A percentile compares a stretch with the other conserved stretches of the same genome.
phyloP scores from a whole-genome alignment of 2,888 invertebrate species.

The Phengaris arion region DNA sequence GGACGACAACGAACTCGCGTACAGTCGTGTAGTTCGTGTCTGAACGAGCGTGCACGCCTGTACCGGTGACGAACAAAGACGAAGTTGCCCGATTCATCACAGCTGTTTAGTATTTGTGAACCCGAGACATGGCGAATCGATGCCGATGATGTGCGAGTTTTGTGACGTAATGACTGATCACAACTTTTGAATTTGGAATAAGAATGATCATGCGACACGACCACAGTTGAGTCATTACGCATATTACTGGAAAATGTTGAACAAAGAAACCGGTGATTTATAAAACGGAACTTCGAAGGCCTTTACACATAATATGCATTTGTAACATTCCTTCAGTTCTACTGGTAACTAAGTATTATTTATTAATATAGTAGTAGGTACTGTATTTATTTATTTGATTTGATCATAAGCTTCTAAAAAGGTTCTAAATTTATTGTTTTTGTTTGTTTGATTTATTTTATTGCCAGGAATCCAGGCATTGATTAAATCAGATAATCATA shows the following conservation, averaged over 20 bases:
- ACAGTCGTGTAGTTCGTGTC: background rate
- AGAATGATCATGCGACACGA: background rate
- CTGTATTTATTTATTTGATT: no score
- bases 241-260: slow-evolving; percentile 18
- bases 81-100: slow-evolving; percentile 56
- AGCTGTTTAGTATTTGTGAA: slow-evolving; percentile 76
- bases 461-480: no score
- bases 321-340: slow-evolving; percentile 18
- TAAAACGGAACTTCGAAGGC: slow-evolving; percentile 20
- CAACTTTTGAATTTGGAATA: slow-evolving; percentile 24
- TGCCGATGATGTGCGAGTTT: slow-evolving; percentile 57
- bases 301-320: slow-evolving; percentile 10
- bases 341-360: background rate
- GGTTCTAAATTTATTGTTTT: no score
- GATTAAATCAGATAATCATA: no score
- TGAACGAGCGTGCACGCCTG: slow-evolving; percentile 40
- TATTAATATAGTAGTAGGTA: no score
- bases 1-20: slow-evolving; percentile 27
- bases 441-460: no score
- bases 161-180: slow-evolving; percentile 50
- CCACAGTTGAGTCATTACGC: slow-evolving; percentile 4
- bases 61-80: slow-evolving; percentile 60
- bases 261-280: slow-evolving; percentile 25
- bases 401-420: no score
- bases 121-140: slow-evolving; percentile 62